A percentile compares a stretch with the other conserved stretches of the same genome.
Conservation (phyloP, 1,140 invertebrate species). For the Stenopsyche tienmushanensis region DNA sequence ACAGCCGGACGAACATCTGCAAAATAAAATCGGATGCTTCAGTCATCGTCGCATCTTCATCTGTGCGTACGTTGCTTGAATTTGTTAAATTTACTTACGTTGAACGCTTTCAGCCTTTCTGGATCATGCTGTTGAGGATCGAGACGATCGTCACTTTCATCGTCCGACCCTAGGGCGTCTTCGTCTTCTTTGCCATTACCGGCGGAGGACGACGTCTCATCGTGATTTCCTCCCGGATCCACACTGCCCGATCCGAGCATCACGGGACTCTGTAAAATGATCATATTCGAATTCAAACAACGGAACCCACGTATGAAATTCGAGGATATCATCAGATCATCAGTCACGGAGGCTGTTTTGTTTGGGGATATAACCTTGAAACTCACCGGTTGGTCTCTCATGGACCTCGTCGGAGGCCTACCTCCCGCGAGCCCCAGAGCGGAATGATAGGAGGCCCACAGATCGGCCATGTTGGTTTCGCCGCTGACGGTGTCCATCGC, state of each 20-base stretch:
- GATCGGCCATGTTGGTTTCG: constrained; percentile 69
- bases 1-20: constrained; percentile 96
- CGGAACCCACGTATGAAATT: no score
- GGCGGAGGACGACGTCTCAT: constrained; percentile 87
- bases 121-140: constrained; percentile 88
- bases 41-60: no score
- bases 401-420: constrained; percentile 63
- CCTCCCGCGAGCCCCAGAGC: constrained; percentile 63
- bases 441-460: constrained; percentile 76
- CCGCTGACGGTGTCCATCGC: constrained; percentile 53
- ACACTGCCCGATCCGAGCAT: constrained; percentile 56
- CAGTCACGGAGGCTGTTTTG: neutral
- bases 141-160: constrained; percentile 87
- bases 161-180: constrained; percentile 79
- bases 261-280: constrained; percentile 62
- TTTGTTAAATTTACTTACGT: constrained; percentile 66
- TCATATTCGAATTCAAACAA: no score
- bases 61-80: no score
- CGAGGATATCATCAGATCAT: neutral
- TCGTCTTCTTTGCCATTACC: constrained; percentile 93
- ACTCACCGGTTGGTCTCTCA: constrained; percentile 63
- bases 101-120: constrained; percentile 94
- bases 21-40: no score
- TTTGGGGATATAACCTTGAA: constrained; percentile 50
- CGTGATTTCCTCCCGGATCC: constrained; percentile 74